A percentile compares a stretch with the other conserved stretches of the same genome.
These are phyloP conservation scores for Bombus pascuorum DNA, from an alignment of 1,140 invertebrate species.

Conservation along the genomic window DNA sequence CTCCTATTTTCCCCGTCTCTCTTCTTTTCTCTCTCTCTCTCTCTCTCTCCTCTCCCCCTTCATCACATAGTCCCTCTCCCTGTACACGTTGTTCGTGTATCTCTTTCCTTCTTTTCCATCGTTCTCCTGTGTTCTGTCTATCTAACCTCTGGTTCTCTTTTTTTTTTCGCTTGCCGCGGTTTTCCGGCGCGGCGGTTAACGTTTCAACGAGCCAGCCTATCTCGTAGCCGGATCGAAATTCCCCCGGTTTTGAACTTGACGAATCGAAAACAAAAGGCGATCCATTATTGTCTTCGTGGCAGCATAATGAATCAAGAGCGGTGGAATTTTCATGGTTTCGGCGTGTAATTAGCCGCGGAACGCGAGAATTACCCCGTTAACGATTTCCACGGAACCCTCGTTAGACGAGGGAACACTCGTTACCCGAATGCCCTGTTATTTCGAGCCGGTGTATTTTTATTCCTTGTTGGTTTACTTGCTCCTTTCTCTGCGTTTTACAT, in stretches of 20 bases:
- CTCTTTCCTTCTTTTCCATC: neutral
- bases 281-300: conserved; percentile 31
- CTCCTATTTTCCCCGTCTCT: conserved; percentile 36
- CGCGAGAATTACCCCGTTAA: conserved; percentile 45
- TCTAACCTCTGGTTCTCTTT: no score
- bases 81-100: no score
- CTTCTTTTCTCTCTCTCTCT: conserved; percentile 21
- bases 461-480: neutral
- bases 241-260: conserved; percentile 18
- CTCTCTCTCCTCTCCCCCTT: neutral
- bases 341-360: conserved; percentile 41
- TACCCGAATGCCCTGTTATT: conserved; percentile 41
- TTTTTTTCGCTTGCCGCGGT: neutral
- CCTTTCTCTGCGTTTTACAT: neutral
- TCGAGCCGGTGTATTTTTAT: conserved; percentile 9
- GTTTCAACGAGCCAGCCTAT: conserved; percentile 24
- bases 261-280: conserved; percentile 47
- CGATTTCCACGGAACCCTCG: conserved; percentile 48
- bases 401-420: conserved; percentile 35
- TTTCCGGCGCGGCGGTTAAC: conserved; percentile 8
- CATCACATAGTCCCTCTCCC: no score
- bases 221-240: neutral
- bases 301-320: conserved; percentile 48
- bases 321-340: conserved; percentile 20
- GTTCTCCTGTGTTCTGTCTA: neutral